Percentiles rank a stretch among this genome's conserved stretches.
Evolutionary conservation across 2,113 vertebrate genomes (phyloP).

Genomic region (Lampris incognitus): DNA sequence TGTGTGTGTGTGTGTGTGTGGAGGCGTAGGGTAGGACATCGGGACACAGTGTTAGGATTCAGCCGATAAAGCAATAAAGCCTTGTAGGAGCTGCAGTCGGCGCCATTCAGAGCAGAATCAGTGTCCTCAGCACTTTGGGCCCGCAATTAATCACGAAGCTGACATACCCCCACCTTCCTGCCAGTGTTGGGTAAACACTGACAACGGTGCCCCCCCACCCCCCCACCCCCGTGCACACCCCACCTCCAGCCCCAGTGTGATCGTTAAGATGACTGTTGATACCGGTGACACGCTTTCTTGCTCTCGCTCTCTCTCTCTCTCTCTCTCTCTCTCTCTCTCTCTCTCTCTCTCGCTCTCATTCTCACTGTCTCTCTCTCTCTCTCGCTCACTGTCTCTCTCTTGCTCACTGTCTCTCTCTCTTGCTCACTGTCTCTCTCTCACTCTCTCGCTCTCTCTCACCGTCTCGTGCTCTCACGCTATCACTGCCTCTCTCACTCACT

Average conservation of each 20-base stretch:
- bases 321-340: conserved; percentile 16
- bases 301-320: conserved; percentile 17
- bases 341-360: no score
- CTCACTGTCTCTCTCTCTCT: no score
- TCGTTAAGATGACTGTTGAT: conserved; percentile 49
- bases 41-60: conserved; percentile 74
- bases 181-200: conserved; percentile 69
- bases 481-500: no score
- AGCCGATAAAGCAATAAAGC: conserved; percentile 81
- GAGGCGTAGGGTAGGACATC: conserved; percentile 36
- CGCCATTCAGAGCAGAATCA: conserved; percentile 71
- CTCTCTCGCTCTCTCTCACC: no score
- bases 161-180: conserved; percentile 64
- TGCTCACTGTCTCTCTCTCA: no score
- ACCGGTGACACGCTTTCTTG: no score
- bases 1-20: no score
- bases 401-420: no score
- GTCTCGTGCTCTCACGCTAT: no score
- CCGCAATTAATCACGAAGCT: conserved; percentile 78
- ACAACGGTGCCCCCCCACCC: conserved; percentile 46
- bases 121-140: conserved; percentile 78
- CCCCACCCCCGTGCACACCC: no score
- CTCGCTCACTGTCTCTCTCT: no score
- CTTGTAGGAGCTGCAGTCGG: conserved; percentile 73
- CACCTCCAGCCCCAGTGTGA: conserved; percentile 38